Evolutionary conservation across 2,888 invertebrate genomes (phyloP), one percentile per base, ranked within the genome.

Genomic region (Drosophila cracens): DNA sequence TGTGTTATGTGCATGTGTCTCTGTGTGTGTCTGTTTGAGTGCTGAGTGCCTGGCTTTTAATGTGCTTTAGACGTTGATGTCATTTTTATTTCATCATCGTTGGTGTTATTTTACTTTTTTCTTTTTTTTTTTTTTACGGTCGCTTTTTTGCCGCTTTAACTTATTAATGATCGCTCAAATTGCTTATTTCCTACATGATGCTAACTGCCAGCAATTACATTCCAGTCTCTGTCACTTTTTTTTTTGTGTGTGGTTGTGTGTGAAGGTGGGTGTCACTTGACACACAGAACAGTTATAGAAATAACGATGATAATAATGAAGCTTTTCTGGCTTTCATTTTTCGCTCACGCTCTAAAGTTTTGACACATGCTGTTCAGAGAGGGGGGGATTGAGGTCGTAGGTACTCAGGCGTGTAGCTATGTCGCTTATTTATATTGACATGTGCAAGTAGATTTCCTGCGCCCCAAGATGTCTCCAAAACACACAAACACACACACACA

Each of bases 91-190:
- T 82, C 76, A 74, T 81, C 70, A 84, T 87, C 76, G 68, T 66
- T 68, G n/a, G 43, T 65, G 52, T 66, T 60, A 63, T 71, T 71
- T 64, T 58, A 49, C 31, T 57, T 57, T n/a, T 48, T 33, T 40
- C 48, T 53, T 29, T 25, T 51, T 38, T 21, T 29, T 61, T 38
- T 58, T 69, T 66, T 63, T 70, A 38, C 40, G 54, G 34, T 48
- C 29, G 34, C 36, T 78, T 75, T 85, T 75, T 75, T 78, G 74
- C 57, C 80, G 81, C 81, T 78, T 87, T 70, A 87, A 87, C 87
- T 87, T 89, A 89, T 87, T 87, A 87, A 87, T 87, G 87, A 87
- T 89, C 87, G 82, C 83, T 82, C 83, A 87, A 87, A 87, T 89
- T 89, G 87, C 87, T 89, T 89, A 87, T 85, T 89, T 85, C 89